phyloP scores from a whole-genome alignment of 2,113 vertebrate species.

The Nibea coibor region DNA sequence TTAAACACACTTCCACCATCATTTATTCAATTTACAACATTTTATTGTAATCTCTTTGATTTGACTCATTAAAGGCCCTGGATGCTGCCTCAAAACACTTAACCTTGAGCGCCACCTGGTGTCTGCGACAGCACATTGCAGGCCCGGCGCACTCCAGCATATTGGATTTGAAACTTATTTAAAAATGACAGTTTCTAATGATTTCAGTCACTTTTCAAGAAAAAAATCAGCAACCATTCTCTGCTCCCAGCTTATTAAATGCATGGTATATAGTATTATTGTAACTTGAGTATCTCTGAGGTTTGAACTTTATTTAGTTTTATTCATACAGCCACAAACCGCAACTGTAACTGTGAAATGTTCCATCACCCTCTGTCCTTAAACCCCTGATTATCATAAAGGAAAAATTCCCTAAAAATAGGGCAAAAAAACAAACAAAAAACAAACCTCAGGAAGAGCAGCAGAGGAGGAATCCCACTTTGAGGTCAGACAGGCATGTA shows the following conservation, averaged over 20 bases:
- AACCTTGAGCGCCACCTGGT: constrained; percentile 8
- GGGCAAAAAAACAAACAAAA: too few species aligned
- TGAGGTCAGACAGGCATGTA: background rate
- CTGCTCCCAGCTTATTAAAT: background rate
- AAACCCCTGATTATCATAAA: too few species aligned
- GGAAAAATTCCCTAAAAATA: too few species aligned
- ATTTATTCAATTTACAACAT: background rate
- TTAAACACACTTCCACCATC: background rate
- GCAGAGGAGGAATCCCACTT: background rate
- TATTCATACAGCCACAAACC: background rate
- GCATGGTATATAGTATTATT: background rate
- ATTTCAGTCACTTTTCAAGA: background rate
- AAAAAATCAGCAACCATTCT: background rate
- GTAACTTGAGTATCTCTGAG: background rate
- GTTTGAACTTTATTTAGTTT: background rate
- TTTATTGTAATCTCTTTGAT: background rate
- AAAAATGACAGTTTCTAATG: background rate
- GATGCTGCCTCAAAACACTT: background rate
- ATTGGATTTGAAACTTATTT: background rate
- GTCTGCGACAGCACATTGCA: constrained; percentile 1
- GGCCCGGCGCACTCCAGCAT: background rate
- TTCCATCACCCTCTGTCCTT: background rate
- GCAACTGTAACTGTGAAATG: background rate
- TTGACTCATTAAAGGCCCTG: background rate
- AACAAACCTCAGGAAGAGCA: background rate